These are phyloP conservation scores for Omphaloscelis lunosa DNA, from an alignment of 2,888 invertebrate genomes.

Conservation along the genomic window DNA sequence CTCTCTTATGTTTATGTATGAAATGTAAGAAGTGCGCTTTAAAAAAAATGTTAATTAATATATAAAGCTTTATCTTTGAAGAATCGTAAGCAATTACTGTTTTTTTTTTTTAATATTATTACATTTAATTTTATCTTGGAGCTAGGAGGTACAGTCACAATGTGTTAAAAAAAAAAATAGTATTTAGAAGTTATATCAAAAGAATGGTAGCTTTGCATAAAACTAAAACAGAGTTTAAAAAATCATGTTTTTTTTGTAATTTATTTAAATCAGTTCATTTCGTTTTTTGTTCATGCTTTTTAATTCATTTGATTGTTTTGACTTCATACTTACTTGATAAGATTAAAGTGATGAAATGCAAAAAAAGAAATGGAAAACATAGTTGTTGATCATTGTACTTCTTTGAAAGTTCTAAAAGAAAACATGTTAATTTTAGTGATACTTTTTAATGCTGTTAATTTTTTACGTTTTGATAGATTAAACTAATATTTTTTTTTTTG, in stretches of 20 bases:
- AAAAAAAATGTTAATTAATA: no score
- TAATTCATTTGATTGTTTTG: not conserved
- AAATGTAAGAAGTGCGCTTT: no score
- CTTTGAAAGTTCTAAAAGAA: not conserved
- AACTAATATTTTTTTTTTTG: not conserved
- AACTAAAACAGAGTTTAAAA: not conserved
- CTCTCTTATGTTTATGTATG: no score
- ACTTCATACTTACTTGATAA: no score
- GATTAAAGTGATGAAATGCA: no score
- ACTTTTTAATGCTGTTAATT: not conserved
- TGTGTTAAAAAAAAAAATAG: not conserved
- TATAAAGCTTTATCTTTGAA: no score
- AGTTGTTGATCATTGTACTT: not conserved
- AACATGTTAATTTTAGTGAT: not conserved
- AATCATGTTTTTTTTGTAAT: not conserved
- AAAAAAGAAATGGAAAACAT: not conserved
- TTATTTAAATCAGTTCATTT: no score
- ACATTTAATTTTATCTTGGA: not conserved
- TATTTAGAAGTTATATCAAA: not conserved
- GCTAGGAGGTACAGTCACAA: no score
- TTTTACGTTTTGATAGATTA: not conserved
- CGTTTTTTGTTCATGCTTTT: not conserved
- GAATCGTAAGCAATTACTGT: no score
- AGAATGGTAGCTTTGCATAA: not conserved
- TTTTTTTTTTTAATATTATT: no score